Evolutionary conservation across 2,888 invertebrate genomes (phyloP).

Genomic region (Eurois occulta): DNA sequence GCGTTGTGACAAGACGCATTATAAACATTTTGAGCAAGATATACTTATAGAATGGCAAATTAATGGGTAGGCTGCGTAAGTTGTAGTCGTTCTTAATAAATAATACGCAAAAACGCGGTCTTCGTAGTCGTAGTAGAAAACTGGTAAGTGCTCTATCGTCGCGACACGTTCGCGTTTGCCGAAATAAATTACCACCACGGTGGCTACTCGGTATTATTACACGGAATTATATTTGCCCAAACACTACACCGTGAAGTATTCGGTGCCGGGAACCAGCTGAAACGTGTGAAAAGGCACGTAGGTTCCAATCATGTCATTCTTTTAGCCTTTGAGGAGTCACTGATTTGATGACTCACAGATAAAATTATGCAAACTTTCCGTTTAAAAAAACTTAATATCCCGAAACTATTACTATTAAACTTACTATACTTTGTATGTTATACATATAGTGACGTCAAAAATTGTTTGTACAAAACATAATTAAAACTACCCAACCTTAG

Average conservation of each 20-base stretch:
- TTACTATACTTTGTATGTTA: no score
- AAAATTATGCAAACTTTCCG: background rate
- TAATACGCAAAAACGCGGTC: background rate
- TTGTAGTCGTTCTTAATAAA: background rate
- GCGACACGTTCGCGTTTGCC: background rate
- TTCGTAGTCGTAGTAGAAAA: background rate
- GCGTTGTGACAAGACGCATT: background rate
- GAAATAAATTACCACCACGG: background rate
- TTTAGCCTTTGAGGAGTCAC: background rate
- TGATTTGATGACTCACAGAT: background rate
- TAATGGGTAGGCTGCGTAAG: background rate
- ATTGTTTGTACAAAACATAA: background rate
- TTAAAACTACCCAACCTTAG: background rate
- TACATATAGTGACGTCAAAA: no score
- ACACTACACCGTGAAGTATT: background rate
- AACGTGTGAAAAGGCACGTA: slow-evolving; percentile 1
- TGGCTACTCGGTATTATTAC: background rate
- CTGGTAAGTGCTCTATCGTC: background rate
- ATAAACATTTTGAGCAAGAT: background rate
- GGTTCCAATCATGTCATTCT: background rate
- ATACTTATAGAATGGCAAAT: background rate
- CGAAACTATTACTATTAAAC: no score
- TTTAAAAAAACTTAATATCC: no score
- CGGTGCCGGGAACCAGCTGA: background rate
- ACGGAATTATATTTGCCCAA: background rate